phyloP scores from a whole-genome alignment of 2,113 vertebrate species.

The Mionectes macconnelli region DNA sequence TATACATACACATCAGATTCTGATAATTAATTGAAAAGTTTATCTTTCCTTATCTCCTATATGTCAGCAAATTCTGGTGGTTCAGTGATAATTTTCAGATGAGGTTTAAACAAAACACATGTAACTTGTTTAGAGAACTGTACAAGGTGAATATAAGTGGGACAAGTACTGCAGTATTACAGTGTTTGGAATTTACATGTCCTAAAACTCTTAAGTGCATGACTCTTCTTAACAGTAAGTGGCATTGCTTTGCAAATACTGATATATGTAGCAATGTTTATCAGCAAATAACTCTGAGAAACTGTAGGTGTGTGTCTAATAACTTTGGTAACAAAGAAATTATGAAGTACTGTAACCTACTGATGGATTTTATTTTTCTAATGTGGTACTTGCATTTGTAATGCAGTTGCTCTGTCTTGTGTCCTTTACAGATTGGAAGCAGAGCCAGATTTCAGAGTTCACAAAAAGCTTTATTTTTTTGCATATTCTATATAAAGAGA shows the following conservation, averaged over 20 bases:
- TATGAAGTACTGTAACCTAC: background rate
- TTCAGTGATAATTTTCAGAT: background rate
- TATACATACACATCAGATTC: background rate
- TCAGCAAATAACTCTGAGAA: background rate
- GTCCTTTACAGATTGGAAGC: background rate
- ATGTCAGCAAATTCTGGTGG: background rate
- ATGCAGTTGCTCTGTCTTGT: background rate
- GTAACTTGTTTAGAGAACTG: background rate
- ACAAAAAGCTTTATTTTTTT: background rate
- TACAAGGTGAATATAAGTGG: background rate
- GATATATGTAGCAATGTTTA: background rate
- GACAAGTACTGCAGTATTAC: background rate
- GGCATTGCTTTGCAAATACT: background rate
- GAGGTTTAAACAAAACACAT: background rate
- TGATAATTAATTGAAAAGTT: background rate
- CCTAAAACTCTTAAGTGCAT: background rate
- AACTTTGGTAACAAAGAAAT: background rate
- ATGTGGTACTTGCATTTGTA: background rate
- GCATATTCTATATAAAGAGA: background rate
- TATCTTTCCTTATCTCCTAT: background rate
- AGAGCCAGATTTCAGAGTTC: background rate
- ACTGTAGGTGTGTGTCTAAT: background rate
- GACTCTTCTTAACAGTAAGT: background rate
- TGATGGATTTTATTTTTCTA: background rate
- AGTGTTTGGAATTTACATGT: background rate